phyloP scores from a whole-genome alignment of 2,888 invertebrate genomes.

The Diloba caeruleocephala region DNA sequence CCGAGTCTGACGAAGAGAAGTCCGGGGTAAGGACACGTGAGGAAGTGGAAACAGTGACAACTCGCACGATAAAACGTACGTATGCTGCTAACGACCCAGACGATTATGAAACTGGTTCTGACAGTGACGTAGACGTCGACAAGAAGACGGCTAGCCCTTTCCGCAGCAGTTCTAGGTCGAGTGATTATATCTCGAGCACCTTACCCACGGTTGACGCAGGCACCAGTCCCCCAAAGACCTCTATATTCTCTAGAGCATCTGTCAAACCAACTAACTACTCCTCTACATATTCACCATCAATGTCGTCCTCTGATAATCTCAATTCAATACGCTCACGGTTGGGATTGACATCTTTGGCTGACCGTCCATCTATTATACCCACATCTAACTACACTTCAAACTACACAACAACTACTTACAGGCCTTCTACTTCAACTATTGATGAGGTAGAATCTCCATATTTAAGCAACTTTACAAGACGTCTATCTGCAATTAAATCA shows the following conservation, averaged over 20 bases:
- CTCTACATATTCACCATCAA: slow-evolving; percentile 68
- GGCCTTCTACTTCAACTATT: slow-evolving; percentile 76
- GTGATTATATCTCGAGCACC: slow-evolving; percentile 82
- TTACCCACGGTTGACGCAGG: slow-evolving; percentile 71
- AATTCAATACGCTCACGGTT: slow-evolving; percentile 89
- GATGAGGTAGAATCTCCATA: slow-evolving; percentile 91
- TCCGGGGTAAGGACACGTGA: slow-evolving; percentile 80
- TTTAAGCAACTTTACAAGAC: slow-evolving; percentile 91
- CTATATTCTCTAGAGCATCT: slow-evolving; percentile 80
- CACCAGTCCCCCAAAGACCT: slow-evolving; percentile 76
- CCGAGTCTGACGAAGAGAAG: slow-evolving; percentile 82
- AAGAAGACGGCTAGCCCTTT: slow-evolving; percentile 77
- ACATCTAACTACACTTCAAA: slow-evolving; percentile 70
- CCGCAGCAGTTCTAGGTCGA: slow-evolving; percentile 78
- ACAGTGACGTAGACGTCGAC: slow-evolving; percentile 90
- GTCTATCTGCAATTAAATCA: slow-evolving; percentile 85
- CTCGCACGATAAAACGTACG: slow-evolving; percentile 85
- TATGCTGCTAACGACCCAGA: slow-evolving; percentile 84
- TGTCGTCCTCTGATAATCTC: slow-evolving; percentile 85
- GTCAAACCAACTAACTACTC: slow-evolving; percentile 68
- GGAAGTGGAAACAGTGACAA: slow-evolving; percentile 86
- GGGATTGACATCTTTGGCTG: slow-evolving; percentile 84
- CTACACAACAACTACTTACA: slow-evolving; percentile 72
- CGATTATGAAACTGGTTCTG: slow-evolving; percentile 92
- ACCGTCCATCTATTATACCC: slow-evolving; percentile 68